These are phyloP conservation scores for Microplitis demolitor DNA, from an alignment of 1,140 invertebrate genomes.

Conservation along the genomic window DNA sequence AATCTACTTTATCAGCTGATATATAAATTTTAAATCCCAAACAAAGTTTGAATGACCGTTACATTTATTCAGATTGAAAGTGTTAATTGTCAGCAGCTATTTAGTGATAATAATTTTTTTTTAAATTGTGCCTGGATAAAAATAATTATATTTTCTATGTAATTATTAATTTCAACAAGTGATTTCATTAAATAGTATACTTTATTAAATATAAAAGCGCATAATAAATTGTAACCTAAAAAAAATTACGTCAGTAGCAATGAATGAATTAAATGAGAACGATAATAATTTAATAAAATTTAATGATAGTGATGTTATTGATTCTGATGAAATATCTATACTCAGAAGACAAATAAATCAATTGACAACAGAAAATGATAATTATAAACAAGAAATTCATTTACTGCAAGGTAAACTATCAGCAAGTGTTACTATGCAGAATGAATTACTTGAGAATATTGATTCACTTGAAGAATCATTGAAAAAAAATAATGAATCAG, in stretches of 20 bases:
- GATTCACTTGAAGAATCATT: conserved; percentile 36
- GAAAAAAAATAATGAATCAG: conserved; percentile 1
- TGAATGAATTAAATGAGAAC: neutral
- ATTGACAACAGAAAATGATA: conserved; percentile 38
- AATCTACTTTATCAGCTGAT: conserved; percentile 1
- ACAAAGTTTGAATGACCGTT: conserved; percentile 21
- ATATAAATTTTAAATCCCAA: neutral
- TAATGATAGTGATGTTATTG: conserved; percentile 1
- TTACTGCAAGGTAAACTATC: conserved; percentile 40
- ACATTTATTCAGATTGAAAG: neutral
- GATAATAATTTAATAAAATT: conserved; percentile 11
- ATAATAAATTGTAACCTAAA: conserved; percentile 29
- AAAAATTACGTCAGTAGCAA: neutral
- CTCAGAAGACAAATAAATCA: conserved; percentile 27
- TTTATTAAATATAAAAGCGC: neutral
- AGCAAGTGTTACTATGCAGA: conserved; percentile 27
- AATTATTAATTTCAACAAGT: too few species aligned
- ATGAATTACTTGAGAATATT: conserved; percentile 36
- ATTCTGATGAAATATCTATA: neutral
- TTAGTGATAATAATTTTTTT: neutral
- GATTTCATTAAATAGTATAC: too few species aligned
- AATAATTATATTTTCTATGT: too few species aligned
- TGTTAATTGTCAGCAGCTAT: neutral
- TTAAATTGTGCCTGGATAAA: neutral
- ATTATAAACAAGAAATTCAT: conserved; percentile 40